phyloP scores from a whole-genome alignment of 1,140 invertebrate genomes.

The Oryctes rhinoceros region DNA sequence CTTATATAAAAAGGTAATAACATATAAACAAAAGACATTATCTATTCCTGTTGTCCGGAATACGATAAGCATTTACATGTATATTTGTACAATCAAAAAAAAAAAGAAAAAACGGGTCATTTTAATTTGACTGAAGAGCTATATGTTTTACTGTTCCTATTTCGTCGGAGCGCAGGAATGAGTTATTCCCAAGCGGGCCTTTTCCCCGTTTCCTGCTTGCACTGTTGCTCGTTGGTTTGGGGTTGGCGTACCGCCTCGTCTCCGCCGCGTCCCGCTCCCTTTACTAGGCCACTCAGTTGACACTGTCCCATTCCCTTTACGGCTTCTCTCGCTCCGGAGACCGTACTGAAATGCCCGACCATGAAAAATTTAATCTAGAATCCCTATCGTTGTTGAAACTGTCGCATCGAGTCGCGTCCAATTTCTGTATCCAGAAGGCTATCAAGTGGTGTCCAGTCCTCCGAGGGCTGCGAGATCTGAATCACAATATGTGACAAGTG shows the following conservation, averaged over 20 bases:
- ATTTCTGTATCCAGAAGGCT: constrained; percentile 51
- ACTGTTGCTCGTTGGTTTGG: constrained; percentile 47
- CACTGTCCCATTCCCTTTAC: constrained; percentile 38
- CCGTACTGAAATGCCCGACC: constrained; percentile 46
- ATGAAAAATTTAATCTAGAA: constrained; percentile 56
- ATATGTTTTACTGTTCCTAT: constrained; percentile 42
- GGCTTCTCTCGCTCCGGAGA: constrained; percentile 41
- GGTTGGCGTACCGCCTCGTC: constrained; percentile 36
- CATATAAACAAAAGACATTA: not conserved
- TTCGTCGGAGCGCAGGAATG: constrained; percentile 27
- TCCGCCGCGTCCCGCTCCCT: constrained; percentile 1
- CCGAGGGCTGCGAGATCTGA: constrained; percentile 45
- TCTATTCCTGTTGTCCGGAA: not conserved
- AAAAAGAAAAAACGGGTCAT: constrained; percentile 43
- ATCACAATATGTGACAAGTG: constrained; percentile 53
- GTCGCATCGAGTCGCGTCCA: constrained; percentile 52
- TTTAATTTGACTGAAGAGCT: constrained; percentile 47
- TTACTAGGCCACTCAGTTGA: constrained; percentile 32
- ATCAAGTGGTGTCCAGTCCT: constrained; percentile 49
- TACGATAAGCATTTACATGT: constrained; percentile 28
- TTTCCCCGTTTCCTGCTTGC: constrained; percentile 45
- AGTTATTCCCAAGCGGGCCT: constrained; percentile 48
- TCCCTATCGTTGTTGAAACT: constrained; percentile 51
- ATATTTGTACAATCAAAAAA: constrained; percentile 35
- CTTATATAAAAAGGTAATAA: too few relatives aligned